These are phyloP conservation scores for Tichodroma muraria DNA, from an alignment of 2,113 vertebrate genomes.

Conservation along the genomic window DNA sequence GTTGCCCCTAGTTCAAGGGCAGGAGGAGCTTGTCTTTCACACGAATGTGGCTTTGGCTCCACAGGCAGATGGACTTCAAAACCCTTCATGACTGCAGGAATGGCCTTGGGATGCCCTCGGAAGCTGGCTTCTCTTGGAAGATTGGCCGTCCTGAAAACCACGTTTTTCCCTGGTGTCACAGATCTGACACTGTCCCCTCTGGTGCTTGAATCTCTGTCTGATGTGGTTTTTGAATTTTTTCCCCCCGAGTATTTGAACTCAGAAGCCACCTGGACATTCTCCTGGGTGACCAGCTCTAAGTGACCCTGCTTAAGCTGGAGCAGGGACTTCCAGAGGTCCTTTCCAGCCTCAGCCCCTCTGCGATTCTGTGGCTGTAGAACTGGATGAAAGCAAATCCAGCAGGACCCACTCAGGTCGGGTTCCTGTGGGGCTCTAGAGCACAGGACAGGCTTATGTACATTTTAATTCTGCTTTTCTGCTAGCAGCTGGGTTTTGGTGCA, in stretches of 20 bases:
- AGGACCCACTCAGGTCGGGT: not conserved
- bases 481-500: not conserved
- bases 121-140: not conserved
- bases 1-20: not conserved
- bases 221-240: accelerated
- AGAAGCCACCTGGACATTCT: not conserved
- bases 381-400: not conserved
- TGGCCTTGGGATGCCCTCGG: not conserved
- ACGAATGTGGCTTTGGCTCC: not conserved
- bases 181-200: not conserved
- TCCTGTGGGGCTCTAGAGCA: not conserved
- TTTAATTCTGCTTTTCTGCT: not conserved
- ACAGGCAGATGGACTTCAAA: not conserved
- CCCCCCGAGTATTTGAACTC: not conserved
- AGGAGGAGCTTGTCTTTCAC: not conserved
- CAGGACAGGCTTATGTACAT: not conserved
- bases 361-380: not conserved
- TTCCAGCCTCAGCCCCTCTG: not conserved
- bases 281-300: not conserved
- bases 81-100: not conserved
- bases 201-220: not conserved
- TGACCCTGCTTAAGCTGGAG: not conserved
- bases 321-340: not conserved
- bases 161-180: accelerated
- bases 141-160: not conserved